Conservation (phyloP, 2,888 invertebrate genomes). For the Parthenolecanium corni region DNA sequence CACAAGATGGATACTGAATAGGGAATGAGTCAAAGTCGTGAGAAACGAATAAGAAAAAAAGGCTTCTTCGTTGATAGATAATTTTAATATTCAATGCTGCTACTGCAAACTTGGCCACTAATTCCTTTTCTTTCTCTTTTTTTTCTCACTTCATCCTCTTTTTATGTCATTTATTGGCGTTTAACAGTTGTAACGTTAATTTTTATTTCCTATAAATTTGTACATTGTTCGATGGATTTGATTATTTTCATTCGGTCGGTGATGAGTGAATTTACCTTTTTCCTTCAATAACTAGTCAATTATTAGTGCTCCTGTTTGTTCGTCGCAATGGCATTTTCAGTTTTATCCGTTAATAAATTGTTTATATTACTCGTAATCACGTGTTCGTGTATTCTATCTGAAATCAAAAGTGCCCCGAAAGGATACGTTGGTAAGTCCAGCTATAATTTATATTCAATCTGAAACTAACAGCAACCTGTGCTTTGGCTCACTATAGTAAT, state of each 20-base stretch:
- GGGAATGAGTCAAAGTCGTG: constrained; percentile 26
- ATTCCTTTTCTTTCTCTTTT: constrained; percentile 12
- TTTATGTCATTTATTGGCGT: background rate
- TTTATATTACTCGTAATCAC: no score
- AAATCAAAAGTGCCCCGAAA: no score
- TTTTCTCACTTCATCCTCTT: background rate
- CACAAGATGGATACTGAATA: constrained; percentile 23
- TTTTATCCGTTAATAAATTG: background rate
- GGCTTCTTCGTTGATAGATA: constrained; percentile 10
- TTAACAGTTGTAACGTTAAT: background rate
- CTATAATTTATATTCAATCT: no score
- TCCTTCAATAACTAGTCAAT: background rate
- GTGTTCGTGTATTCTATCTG: no score
- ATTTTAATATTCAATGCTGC: constrained; percentile 9
- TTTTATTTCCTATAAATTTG: background rate
- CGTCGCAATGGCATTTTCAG: constrained; percentile 3
- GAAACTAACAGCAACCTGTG: no score
- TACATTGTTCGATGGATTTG: constrained; percentile 8
- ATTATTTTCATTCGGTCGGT: constrained; percentile 4
- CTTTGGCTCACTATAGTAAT: no score
- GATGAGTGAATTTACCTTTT: background rate
- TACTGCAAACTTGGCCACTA: constrained; percentile 16
- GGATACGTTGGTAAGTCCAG: no score
- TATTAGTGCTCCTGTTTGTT: background rate
- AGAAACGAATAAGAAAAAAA: constrained; percentile 10